Conservation (phyloP, 2,888 invertebrate genomes). For the Synanthedon myopaeformis region DNA sequence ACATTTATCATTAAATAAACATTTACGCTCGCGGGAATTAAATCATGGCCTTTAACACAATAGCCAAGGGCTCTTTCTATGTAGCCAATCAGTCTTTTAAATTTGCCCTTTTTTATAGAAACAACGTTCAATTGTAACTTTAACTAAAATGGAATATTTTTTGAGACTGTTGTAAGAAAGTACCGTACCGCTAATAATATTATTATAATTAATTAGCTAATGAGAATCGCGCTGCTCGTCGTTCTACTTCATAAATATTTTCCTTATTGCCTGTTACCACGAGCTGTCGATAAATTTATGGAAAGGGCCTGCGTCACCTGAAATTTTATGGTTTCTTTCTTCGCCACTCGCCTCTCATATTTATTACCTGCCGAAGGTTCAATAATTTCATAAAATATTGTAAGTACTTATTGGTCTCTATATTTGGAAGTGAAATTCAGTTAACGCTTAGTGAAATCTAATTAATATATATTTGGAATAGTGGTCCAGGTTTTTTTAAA, state of each 20-base stretch:
- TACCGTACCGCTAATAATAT: slow-evolving; percentile 2
- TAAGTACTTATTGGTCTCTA: neutral
- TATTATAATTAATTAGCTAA: slow-evolving; percentile 53
- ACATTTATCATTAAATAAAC: neutral
- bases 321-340: slow-evolving; percentile 62
- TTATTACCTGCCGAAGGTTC: slow-evolving; percentile 26
- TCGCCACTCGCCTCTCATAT: slow-evolving; percentile 40
- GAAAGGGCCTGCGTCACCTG: slow-evolving; percentile 61
- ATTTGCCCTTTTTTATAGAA: too few species aligned
- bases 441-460: too few species aligned
- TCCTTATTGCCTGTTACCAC: slow-evolving; percentile 65
- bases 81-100: too few species aligned
- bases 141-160: too few species aligned
- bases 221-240: slow-evolving; percentile 48
- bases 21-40: neutral
- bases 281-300: slow-evolving; percentile 68
- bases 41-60: neutral
- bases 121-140: too few species aligned
- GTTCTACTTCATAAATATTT: slow-evolving; percentile 65
- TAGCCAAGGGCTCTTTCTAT: neutral
- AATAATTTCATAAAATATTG: neutral
- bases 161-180: too few species aligned
- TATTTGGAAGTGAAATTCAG: too few species aligned
- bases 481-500: too few species aligned
- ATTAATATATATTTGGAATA: too few species aligned